phyloP scores from a whole-genome alignment of 2,113 vertebrate genomes.

The Zapus hudsonius region DNA sequence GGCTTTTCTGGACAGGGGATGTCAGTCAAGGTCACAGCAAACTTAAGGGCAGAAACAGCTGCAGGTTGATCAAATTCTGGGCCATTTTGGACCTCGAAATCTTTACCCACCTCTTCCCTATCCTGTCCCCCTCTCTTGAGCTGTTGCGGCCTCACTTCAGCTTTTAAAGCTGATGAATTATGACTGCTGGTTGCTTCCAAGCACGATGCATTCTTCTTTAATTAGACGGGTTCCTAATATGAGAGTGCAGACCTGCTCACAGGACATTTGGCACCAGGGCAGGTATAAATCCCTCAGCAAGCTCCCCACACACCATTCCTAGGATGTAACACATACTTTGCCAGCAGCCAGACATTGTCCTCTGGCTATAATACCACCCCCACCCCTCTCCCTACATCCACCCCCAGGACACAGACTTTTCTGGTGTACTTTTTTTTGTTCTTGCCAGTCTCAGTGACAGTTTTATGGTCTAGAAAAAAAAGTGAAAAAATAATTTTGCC shows the following conservation, averaged over 20 bases:
- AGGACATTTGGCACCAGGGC: slow-evolving; percentile 78
- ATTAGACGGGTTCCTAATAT: slow-evolving; percentile 81
- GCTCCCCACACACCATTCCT: slow-evolving; percentile 67
- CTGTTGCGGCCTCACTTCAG: slow-evolving; percentile 65
- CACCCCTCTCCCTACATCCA: background rate
- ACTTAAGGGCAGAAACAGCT: too few species aligned
- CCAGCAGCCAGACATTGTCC: slow-evolving; percentile 54
- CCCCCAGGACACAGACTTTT: background rate
- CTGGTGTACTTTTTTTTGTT: background rate
- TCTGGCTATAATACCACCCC: background rate
- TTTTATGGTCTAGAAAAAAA: slow-evolving; percentile 35
- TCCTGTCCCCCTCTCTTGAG: slow-evolving; percentile 42
- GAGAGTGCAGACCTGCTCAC: slow-evolving; percentile 68
- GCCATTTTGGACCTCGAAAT: background rate
- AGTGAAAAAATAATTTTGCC: background rate
- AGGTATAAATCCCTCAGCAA: slow-evolving; percentile 80
- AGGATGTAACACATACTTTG: slow-evolving; percentile 79
- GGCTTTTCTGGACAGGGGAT: background rate
- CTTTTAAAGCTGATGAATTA: slow-evolving; percentile 79
- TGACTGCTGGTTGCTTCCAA: slow-evolving; percentile 70
- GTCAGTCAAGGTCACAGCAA: background rate
- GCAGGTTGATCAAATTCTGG: background rate
- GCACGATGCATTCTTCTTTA: slow-evolving; percentile 75
- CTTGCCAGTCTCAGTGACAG: background rate
- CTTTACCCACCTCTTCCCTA: background rate